Evolutionary conservation across 2,797 vertebrate species (phyloP), one percentile per base, ranked within the genome.

Genomic region (Discoglossus pictus): DNA sequence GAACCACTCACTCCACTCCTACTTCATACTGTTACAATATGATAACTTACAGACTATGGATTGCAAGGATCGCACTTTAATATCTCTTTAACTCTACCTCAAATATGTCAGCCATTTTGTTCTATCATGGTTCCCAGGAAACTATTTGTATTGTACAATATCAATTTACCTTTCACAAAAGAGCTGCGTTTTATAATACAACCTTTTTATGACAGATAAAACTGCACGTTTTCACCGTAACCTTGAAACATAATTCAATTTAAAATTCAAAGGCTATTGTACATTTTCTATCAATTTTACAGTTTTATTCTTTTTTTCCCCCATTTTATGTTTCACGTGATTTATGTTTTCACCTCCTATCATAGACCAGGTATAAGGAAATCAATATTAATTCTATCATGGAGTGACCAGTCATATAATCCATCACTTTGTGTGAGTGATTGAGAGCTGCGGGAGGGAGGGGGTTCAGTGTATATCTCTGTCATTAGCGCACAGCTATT

Each of bases 191-290:
- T 31, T 4, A 31, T 31, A 31, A 31, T 31, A 4, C 15, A 44
- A 20, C 27, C 24, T 24, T 59, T 44, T 59, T 31, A 35, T 65
- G 39, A 35, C 17, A 27, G 3, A 66, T 39, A 56, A 56, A 66
- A 66, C 46, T 56, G 18, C 6, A 27, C 24, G 20, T 47, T 56
- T 66, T 58, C 16, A 20, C n/a, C 18, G 20, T 66, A 58, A 66
- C 64, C 64, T 66, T 66, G 64, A 48, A 24, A 48, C 48, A 66
- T 58, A 66, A 66, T 58, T 47, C 38, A 66, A 58, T 66, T 48
- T 70, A 56, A 16, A 56, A 23, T 31, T 42, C 35, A 20, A 12
- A 50, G 36, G n/a, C 60, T 56, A 53, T 58, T 58, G 43, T 7
- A 0, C 52, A 1, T 24, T 46, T 12, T 35, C 10, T 52, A 50